Evolutionary conservation across 2,113 vertebrate genomes (phyloP).

Genomic region (Dicaeum eximium): DNA sequence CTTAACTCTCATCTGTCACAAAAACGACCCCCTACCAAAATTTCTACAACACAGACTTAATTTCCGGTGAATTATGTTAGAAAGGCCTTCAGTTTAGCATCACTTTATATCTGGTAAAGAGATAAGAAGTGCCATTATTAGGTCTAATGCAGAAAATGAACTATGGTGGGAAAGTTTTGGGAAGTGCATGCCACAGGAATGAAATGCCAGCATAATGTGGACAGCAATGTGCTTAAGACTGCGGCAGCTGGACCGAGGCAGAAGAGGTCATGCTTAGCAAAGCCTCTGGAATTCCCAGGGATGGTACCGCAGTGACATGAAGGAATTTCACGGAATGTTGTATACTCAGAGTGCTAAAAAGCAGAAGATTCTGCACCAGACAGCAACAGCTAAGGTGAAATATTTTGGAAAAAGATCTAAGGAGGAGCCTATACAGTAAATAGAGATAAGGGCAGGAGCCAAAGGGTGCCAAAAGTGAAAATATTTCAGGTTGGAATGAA

Average conservation of each 20-base stretch:
- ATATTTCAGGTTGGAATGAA: neutral
- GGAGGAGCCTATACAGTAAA: neutral
- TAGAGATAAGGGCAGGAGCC: neutral
- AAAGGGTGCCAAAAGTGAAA: neutral
- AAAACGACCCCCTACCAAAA: neutral
- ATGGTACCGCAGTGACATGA: neutral
- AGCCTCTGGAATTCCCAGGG: slow-evolving; percentile 33
- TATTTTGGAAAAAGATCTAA: slow-evolving; percentile 1
- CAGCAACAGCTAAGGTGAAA: neutral
- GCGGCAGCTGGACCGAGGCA: neutral
- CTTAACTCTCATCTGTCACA: neutral
- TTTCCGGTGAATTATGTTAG: neutral
- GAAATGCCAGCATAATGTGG: neutral
- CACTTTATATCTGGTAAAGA: neutral
- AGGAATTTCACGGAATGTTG: neutral
- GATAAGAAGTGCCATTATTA: neutral
- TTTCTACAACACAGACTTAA: neutral
- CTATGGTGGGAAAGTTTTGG: neutral
- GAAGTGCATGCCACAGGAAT: neutral
- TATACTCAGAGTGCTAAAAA: neutral
- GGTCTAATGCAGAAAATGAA: neutral
- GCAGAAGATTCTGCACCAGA: neutral
- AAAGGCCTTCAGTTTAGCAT: neutral
- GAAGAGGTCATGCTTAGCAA: slow-evolving; percentile 12
- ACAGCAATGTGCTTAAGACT: neutral